Base-by-base conservation (phyloP, 2,113 vertebrate genomes). In the Carassius auratus region DNA sequence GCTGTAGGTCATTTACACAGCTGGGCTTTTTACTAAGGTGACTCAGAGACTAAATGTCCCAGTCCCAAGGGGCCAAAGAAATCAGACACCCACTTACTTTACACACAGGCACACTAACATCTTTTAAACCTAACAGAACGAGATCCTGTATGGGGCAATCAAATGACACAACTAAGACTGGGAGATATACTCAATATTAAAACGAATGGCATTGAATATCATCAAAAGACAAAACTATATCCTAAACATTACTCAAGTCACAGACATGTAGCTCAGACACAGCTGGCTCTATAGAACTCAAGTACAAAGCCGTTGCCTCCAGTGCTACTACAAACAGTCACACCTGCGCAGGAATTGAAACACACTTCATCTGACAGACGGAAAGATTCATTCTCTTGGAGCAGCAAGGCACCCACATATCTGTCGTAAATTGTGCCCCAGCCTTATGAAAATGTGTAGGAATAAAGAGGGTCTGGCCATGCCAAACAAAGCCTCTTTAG, bases 1-100 rank as follows among this genome's bases (percentile, higher is more conserved):
- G 92, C 91, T 76, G 93, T 94, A 91, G 93, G 92, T 82, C 93
- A 93, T 95, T 95, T 93, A 93, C 92, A 94, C 93, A 95, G 92
- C 92, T 94, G 94, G 92, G 84, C 89, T 92, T 92, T 87, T 87
- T 86, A 93, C 76, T 87, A 84, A 83, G 90, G 90, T 94, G 91
- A 94, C 93, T 94, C 92, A 93, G 87, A 86, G 50, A 88, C 88
- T 90, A 87, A 88, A 87, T 86, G 91, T 93, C 91, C 86, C 90
- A 4, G 88, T 89, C 91, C 81, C 91, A 81, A 89, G 92, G 92
- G 92, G 93, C 91, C 91, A 89, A 91, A 91, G 13, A 68, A 86
- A 92, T 88, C 85, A 89, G 89, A 89, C 90, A 86, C 89, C 87
- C 86, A 69, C 6, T 66, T 85, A 84, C 85, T 85, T 80, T 87